Evolutionary conservation across 2,888 invertebrate genomes (phyloP), one percentile per base, ranked within the genome.

Genomic region (Flexamia atlantica): DNA sequence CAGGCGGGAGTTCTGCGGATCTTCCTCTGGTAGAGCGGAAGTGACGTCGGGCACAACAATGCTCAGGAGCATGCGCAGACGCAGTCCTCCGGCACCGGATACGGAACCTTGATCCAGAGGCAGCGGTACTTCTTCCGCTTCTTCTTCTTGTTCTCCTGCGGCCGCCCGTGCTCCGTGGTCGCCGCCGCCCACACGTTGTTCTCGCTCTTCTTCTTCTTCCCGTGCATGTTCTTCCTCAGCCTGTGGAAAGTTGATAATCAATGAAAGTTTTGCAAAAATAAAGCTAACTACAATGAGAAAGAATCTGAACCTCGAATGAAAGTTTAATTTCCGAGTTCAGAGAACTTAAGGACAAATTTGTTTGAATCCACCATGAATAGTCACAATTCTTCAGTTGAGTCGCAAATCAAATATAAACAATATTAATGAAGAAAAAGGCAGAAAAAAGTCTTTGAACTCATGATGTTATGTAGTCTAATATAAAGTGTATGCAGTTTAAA

Each of bases 81-180:
- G 81, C 89, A 89, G 85, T 89, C 89, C 85, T 89, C 88, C 10
- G 89, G 88, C 30, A 89, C 89, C 7, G 89, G 88, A 85, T 89
- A 89, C 4, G 89, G 89, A 57, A 89, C 89, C 86, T 89, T 89
- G 68, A 89, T 87, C 89, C 89, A 89, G 30, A 88, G 83, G 83
- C 89, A 89, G 25, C 88, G 86, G 82, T 88, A 88, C 84, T 86
- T 86, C 85, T 87, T 87, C 68, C 88, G 82, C 83, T 86, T 86
- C 83, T 85, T 87, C 32, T 86, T 80, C 9, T 86, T 85, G 76
- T 86, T 83, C 79, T 72, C 80, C 42, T 80, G 70, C 14, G 53
- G 20, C 17, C 64, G 30, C 32, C 72, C 23, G 7, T 81, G 46
- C 32, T 84, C 76, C 85, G 84, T 57, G 60, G 83, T 23, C 70